Evolutionary conservation across 2,888 invertebrate species (phyloP).

Genomic region (Chymomyza caudatula): DNA sequence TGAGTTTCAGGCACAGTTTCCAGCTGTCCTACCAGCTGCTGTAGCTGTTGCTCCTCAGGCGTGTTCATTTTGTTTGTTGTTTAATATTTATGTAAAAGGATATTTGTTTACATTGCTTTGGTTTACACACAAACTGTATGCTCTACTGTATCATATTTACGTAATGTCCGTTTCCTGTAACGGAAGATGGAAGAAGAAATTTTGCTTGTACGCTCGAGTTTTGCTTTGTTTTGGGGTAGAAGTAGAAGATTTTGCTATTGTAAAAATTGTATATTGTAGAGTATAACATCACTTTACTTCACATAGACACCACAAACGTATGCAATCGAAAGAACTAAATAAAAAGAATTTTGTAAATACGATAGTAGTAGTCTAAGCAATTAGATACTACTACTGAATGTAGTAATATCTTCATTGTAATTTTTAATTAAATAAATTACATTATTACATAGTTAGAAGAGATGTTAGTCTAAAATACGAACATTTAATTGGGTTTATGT

Average conservation of each 20-base stretch:
- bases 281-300: conserved; percentile 44
- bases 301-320: conserved; percentile 28
- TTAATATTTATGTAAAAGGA: neutral
- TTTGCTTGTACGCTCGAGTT: conserved; percentile 37
- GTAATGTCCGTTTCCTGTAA: conserved; percentile 57
- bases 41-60: conserved; percentile 35
- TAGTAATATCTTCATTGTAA: neutral
- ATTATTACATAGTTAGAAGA: too few species aligned
- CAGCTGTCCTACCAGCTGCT: conserved; percentile 39
- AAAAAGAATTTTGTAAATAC: neutral
- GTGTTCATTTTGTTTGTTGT: conserved; percentile 9
- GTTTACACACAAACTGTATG: neutral
- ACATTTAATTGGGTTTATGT: neutral
- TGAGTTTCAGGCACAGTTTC: conserved; percentile 24
- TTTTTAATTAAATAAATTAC: neutral
- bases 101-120: conserved; percentile 22
- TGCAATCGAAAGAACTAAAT: neutral
- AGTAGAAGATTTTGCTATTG: conserved; percentile 12
- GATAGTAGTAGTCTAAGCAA: neutral
- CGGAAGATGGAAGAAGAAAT: conserved; percentile 69
- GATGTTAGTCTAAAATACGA: neutral
- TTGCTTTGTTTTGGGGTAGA: conserved; percentile 22
- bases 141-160: conserved; percentile 22
- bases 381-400: neutral
- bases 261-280: conserved; percentile 7